Evolutionary conservation across 1,140 invertebrate species (phyloP).

Genomic region (Drosophila subobscura): DNA sequence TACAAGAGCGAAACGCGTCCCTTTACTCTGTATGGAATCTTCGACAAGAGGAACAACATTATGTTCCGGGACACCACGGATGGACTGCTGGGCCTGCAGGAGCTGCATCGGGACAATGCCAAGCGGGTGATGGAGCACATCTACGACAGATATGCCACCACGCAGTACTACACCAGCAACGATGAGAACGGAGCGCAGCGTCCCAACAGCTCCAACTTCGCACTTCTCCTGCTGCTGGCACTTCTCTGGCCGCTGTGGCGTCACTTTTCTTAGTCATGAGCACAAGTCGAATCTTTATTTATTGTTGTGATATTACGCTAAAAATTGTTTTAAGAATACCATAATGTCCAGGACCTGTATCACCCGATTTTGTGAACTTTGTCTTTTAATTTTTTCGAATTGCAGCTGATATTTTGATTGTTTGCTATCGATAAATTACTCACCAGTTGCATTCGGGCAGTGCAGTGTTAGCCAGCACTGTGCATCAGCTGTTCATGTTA

Average conservation of each 20-base stretch:
- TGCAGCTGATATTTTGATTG: not conserved
- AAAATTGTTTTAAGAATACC: constrained; percentile 51
- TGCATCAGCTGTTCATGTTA: constrained; percentile 53
- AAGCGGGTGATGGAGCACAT: constrained; percentile 73
- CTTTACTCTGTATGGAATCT: constrained; percentile 88
- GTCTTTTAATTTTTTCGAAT: not conserved
- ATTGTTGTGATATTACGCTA: constrained; percentile 77
- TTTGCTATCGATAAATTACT: constrained; percentile 10
- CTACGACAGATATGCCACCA: constrained; percentile 59
- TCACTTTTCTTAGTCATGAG: constrained; percentile 22
- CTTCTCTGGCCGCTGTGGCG: constrained; percentile 1
- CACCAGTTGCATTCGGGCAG: constrained; percentile 19
- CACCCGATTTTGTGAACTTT: not conserved
- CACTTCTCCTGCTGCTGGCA: constrained; percentile 21
- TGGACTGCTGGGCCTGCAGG: constrained; percentile 83
- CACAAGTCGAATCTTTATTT: constrained; percentile 62
- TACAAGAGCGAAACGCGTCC: constrained; percentile 85
- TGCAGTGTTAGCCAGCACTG: constrained; percentile 21
- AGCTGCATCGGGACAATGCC: constrained; percentile 80
- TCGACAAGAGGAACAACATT: constrained; percentile 86
- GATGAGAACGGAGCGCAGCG: constrained; percentile 11
- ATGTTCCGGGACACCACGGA: constrained; percentile 89
- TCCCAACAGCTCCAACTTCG: not conserved
- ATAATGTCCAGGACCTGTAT: constrained; percentile 15
- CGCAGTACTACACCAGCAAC: constrained; percentile 51